Evolutionary conservation across 2,113 vertebrate species (phyloP).

Genomic region (Girardinichthys multiradiatus): DNA sequence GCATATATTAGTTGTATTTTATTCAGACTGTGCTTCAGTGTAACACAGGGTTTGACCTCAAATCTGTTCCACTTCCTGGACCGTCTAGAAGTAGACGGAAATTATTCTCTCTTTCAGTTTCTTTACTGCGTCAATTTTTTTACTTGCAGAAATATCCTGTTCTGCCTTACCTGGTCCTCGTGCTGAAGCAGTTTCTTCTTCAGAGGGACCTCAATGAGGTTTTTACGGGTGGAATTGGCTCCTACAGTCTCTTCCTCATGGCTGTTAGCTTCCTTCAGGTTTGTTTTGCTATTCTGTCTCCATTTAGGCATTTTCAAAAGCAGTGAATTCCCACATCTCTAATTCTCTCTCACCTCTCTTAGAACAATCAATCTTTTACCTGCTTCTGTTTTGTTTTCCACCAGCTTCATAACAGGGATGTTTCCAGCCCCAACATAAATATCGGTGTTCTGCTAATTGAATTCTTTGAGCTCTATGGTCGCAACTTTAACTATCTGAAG

Average conservation of each 20-base stretch:
- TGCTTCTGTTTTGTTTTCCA: slow-evolving; percentile 28
- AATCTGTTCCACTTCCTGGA: too few species aligned
- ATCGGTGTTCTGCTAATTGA: slow-evolving; percentile 98
- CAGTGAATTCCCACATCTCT: too few species aligned
- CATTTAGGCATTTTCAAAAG: neutral
- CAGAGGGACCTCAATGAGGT: slow-evolving; percentile 99
- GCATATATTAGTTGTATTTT: too few species aligned
- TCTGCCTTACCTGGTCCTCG: slow-evolving; percentile 95
- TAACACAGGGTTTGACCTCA: too few species aligned
- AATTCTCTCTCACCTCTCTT: neutral
- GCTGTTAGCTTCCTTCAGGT: slow-evolving; percentile 99
- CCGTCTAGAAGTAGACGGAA: too few species aligned
- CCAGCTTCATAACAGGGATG: slow-evolving; percentile 95
- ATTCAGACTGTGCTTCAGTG: too few species aligned
- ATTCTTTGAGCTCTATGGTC: slow-evolving; percentile 98
- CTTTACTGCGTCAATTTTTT: neutral
- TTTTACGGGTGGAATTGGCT: slow-evolving; percentile 97
- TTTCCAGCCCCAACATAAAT: slow-evolving; percentile 91
- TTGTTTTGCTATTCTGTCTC: neutral
- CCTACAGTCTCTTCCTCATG: slow-evolving; percentile 99
- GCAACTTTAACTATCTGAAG: slow-evolving; percentile 98
- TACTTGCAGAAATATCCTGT: slow-evolving; percentile 92
- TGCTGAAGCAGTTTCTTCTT: slow-evolving; percentile 97
- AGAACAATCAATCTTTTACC: neutral
- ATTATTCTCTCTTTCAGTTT: neutral